A percentile compares a stretch with the other conserved stretches of the same genome.
Evolutionary conservation across 2,797 vertebrate species (phyloP).

Genomic region (Etheostoma perlongum): DNA sequence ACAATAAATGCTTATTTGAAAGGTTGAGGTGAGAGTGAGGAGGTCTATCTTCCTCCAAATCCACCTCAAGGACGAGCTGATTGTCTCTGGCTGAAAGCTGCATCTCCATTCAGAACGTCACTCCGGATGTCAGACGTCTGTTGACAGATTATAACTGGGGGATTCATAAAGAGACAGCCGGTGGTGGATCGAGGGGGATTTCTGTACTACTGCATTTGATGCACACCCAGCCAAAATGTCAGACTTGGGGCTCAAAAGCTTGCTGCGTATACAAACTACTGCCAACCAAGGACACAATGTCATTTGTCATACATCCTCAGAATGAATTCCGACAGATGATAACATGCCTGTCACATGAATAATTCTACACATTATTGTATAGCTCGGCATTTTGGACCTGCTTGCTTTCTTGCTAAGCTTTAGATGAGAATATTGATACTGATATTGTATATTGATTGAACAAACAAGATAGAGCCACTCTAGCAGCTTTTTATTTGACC

Average conservation of each 20-base stretch:
- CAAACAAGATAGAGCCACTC: not conserved
- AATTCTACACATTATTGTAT: constrained; percentile 13
- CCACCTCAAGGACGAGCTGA: constrained; percentile 71
- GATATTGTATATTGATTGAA: not conserved
- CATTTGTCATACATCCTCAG: constrained; percentile 55
- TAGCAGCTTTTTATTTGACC: no score
- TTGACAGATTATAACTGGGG: constrained; percentile 78
- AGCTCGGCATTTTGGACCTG: constrained; percentile 14
- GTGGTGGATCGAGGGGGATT: constrained; percentile 66
- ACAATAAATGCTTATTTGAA: constrained; percentile 65
- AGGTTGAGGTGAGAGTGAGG: constrained; percentile 58
- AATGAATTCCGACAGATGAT: constrained; percentile 41
- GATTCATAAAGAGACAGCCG: constrained; percentile 69
- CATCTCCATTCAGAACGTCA: constrained; percentile 59
- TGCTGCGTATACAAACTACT: constrained; percentile 43
- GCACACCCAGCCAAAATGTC: constrained; percentile 63
- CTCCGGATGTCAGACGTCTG: constrained; percentile 60
- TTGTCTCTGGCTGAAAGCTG: constrained; percentile 67
- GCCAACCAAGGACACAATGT: constrained; percentile 66
- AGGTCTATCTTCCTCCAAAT: constrained; percentile 42
- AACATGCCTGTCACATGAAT: constrained; percentile 28
- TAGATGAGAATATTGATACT: not conserved
- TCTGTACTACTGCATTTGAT: constrained; percentile 54
- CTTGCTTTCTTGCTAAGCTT: not conserved
- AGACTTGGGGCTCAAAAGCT: constrained; percentile 50